phyloP scores from a whole-genome alignment of 2,888 invertebrate species.

The Acrobeloides nanus region DNA sequence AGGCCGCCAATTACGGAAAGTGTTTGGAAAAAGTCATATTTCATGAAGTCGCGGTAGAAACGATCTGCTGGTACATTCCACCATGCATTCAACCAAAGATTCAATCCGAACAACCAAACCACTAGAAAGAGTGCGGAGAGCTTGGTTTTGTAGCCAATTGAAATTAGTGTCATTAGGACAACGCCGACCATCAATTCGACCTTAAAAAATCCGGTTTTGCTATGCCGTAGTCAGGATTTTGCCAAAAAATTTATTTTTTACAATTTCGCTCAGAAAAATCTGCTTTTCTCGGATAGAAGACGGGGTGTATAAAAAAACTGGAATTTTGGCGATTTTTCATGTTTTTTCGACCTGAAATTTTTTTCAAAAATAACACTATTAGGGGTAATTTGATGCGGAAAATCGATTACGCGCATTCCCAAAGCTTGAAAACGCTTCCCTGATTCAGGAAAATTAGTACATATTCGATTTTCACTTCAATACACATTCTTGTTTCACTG shows the following conservation, averaged over 20 bases:
- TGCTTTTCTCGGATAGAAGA: no score
- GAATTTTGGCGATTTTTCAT: no score
- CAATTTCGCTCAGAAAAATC: no score
- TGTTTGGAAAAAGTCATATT: conserved; percentile 96
- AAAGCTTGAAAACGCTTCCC: not conserved
- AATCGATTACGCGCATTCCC: not conserved
- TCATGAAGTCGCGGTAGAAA: conserved; percentile 94
- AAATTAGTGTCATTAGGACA: conserved; percentile 86
- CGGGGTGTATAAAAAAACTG: no score
- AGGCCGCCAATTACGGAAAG: conserved; percentile 92
- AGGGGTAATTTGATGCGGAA: not conserved
- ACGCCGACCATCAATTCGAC: conserved; percentile 78
- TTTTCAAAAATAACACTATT: not conserved
- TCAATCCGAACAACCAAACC: conserved; percentile 72
- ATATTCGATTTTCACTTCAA: no score
- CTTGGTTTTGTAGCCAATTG: conserved; percentile 96
- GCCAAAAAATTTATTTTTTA: not conserved
- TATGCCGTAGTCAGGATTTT: not conserved
- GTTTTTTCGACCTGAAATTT: no score
- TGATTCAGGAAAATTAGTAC: no score
- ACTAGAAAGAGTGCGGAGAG: conserved; percentile 89
- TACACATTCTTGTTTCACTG: no score
- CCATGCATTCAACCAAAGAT: conserved; percentile 96
- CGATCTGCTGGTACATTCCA: conserved; percentile 91
- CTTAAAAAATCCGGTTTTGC: conserved; percentile 30